phyloP scores from a whole-genome alignment of 2,888 invertebrate species.

The Sinhomidia bicolor region DNA sequence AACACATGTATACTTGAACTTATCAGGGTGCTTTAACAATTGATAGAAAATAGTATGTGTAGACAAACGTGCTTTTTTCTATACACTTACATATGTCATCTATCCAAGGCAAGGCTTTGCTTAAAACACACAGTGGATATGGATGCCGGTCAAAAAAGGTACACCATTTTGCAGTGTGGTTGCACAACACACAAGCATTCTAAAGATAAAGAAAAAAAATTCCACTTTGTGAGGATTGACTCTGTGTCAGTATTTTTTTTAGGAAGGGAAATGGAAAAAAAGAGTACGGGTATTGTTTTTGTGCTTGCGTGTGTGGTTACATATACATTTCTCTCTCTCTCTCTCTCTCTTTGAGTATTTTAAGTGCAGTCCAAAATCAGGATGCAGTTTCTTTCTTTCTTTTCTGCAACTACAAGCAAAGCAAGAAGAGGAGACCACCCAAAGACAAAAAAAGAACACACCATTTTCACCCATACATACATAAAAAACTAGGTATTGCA shows the following conservation, averaged over 20 bases:
- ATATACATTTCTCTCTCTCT: not conserved
- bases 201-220: too few relatives aligned
- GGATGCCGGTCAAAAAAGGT: too few relatives aligned
- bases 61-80: too few relatives aligned
- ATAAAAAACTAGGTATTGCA: slow-evolving; percentile 10
- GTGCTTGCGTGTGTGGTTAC: slow-evolving; percentile 14
- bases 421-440: not conserved
- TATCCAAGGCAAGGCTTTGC: too few relatives aligned
- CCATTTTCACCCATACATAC: not conserved
- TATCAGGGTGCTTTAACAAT: too few relatives aligned
- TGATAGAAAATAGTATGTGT: too few relatives aligned
- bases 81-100: too few relatives aligned
- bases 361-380: slow-evolving; percentile 25
- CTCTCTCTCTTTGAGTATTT: too few relatives aligned
- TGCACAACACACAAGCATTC: too few relatives aligned
- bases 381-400: slow-evolving; percentile 14
- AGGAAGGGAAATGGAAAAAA: not conserved
- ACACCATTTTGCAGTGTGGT: too few relatives aligned
- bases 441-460: slow-evolving; percentile 50
- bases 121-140: too few relatives aligned
- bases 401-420: not conserved
- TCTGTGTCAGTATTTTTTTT: not conserved
- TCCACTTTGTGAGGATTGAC: not conserved
- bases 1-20: too few relatives aligned
- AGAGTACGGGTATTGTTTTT: not conserved